Evolutionary conservation across 2,113 vertebrate genomes (phyloP), one percentile per base, ranked within the genome.

Genomic region (Podilymbus podiceps): DNA sequence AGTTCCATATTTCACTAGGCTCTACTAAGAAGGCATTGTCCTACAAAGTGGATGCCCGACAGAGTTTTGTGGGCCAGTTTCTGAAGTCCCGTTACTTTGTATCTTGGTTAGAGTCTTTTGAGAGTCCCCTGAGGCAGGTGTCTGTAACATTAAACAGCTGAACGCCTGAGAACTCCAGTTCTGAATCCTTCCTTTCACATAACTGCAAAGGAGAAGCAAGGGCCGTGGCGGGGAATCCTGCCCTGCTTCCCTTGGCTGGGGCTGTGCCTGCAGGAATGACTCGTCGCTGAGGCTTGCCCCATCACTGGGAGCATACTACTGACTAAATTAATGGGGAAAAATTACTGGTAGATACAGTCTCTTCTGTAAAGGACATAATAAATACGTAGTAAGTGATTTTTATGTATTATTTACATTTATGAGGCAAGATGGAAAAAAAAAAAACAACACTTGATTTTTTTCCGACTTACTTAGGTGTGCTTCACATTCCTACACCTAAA

Each of bases 141-240:
- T 28, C 59, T 89, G 28, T 56, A 50, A 52, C 9, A 17, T 31
- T 31, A 53, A 88, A 60, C 23, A 62, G 38, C 18, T 31, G 66
- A 75, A 15, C 0, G 2, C 60, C 35, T 52, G 31, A 67, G 30
- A 40, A 6, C 15, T 68, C 18, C 1, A 0, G 7, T 28, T 31
- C 28, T 0, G 2, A 50, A 28, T 63, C 44, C 25, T 59, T 55
- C 31, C n/a, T 76, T 35, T 52, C 44, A 24, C 6, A 4, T 35
- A 59, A 11, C 5, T 72, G 30, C 14, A 40, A 14, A 66, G 38
- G 4, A 56, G 19, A 33, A 64, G n/a, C 18, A 55, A 52, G 22
- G 15, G 50, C 44, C 5, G 1, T 2, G 8, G 11, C 22, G 31
- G 24, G 60, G 56, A 52, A 42, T 62, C 33, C 50, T 52, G 30